Base-by-base conservation (phyloP, 2,113 vertebrate species). In the Brachyhypopomus occidentalis region DNA sequence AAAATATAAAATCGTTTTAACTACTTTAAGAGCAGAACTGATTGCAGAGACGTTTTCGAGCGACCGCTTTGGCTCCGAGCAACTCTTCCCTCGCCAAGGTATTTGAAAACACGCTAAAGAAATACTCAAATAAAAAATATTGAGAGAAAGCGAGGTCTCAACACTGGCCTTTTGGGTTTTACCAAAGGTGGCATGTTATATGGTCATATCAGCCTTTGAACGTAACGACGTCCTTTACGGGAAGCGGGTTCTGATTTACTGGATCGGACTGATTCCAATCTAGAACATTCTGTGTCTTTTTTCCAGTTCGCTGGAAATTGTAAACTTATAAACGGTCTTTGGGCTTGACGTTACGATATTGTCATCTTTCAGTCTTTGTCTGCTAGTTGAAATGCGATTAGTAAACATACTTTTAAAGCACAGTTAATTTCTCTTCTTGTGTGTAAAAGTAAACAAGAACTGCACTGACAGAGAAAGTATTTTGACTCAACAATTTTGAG, bases 71-170 rank as follows among this genome's bases (percentile, higher is more conserved):
- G 58, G 81, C 69, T 34, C 45, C 38, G 69, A 66, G 56, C 16
- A n/a, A 20, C 67, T 77, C 48, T 41, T 64, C 3, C 60, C 22
- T 74, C 85, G 87, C 87, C 87, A 91, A 89, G 81, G 76, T 74
- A 87, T 87, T 78, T 74, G 23, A 82, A 80, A 84, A 75, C 79
- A 14, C 48, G 76, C 72, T 64, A 60, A 59, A 25, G 45, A 6
- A 38, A 14, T 12, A 11, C 9, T 8, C 9, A 9, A 52, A 11
- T 45, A 11, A 45, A 11, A 4, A 1, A 45, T 6, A 38, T 6
- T 6, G 41, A 72, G 73, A 48, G 60, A 76, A 74, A 73, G 12
- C 55, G 59, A 25, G 20, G 78, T 74, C 27, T 72, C 34, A 74
- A 4, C 23, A 12, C 20, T 72, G n/a, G 63, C 64, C 55, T 69